Base-by-base conservation (phyloP, 2,113 vertebrate species). In the Nanger granti region DNA sequence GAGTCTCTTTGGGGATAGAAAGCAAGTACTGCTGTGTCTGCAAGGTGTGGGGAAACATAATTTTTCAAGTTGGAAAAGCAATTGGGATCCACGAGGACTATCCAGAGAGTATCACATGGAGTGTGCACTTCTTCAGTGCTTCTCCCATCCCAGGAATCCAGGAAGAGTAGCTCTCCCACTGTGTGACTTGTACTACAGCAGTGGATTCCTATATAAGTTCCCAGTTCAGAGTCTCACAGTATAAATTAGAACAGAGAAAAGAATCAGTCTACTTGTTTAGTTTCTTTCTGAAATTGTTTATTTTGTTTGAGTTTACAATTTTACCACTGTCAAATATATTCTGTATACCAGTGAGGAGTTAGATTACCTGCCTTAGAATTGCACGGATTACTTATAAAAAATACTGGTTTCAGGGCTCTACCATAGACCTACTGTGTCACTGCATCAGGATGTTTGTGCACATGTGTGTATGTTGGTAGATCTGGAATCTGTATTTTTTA, bases 1-100 rank as follows among this genome's bases (percentile, higher is more conserved):
- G 95, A 96, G 59, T 69, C 80, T 87, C 52, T 44, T 96, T 92
- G 95, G 95, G 92, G 97, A 98, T 95, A 96, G 96, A 97, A 97
- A 98, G 93, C 95, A 90, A 54, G n/a, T 34, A 26, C 86, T 0
- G 7, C 79, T 76, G 18, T 60, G 73, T 55, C 87, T 95, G 76
- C 84, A 93, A 93, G 94, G 26, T 80, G 89, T 24, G 37, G 44
- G 92, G 69, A 93, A 9, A 76, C 91, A 93, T 87, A 85, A 92
- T 29, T 95, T 80, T 9, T 47, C 37, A 24, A 79, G 54, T 82
- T 96, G 84, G 60, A 91, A 96, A 92, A 87, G 92, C 41, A 26
- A 4, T 1, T 41, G 52, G 20, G 37, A 60, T 88, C 13, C 41
- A 88, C 12, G 7, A 83, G 37, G 18, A 47, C 96, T 95, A 94